Percentiles rank a stretch among this genome's conserved stretches.
Evolutionary conservation across 2,797 vertebrate species (phyloP).

Genomic region (Acrossocheilus wenchowensis): DNA sequence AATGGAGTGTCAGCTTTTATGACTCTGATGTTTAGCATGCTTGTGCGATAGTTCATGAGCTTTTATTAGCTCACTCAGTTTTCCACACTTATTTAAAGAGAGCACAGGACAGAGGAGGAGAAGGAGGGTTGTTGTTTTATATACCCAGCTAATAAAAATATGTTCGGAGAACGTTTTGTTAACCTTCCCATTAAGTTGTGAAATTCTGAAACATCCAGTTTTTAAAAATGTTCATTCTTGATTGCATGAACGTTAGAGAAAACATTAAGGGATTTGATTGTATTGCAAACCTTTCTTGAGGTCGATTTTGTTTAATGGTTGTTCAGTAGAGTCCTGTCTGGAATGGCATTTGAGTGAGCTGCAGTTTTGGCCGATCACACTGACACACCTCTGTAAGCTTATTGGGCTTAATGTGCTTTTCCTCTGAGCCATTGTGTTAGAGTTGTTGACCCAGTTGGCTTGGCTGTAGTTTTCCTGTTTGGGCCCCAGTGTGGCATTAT

Average conservation of each 20-base stretch:
- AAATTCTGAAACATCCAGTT: background rate
- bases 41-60: slow-evolving; percentile 15
- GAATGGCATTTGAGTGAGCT: background rate
- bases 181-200: background rate
- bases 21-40: slow-evolving; percentile 14
- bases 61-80: slow-evolving; percentile 15
- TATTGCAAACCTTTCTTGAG: background rate
- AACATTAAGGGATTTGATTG: background rate
- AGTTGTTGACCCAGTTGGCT: slow-evolving; percentile 55
- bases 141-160: background rate
- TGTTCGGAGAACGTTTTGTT: background rate
- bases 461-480: slow-evolving; percentile 39
- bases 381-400: slow-evolving; percentile 12
- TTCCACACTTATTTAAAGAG: background rate
- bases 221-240: no score
- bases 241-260: background rate
- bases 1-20: background rate
- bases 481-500: slow-evolving; percentile 24
- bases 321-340: background rate
- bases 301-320: background rate
- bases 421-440: slow-evolving; percentile 36
- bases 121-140: no score
- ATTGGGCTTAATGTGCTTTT: slow-evolving; percentile 21
- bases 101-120: background rate
- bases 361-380: background rate